Percentiles rank a stretch among this genome's conserved stretches.
These are phyloP conservation scores for Tauraco hartlaubi DNA, from an alignment of 2,797 vertebrate species.

Conservation along the genomic window DNA sequence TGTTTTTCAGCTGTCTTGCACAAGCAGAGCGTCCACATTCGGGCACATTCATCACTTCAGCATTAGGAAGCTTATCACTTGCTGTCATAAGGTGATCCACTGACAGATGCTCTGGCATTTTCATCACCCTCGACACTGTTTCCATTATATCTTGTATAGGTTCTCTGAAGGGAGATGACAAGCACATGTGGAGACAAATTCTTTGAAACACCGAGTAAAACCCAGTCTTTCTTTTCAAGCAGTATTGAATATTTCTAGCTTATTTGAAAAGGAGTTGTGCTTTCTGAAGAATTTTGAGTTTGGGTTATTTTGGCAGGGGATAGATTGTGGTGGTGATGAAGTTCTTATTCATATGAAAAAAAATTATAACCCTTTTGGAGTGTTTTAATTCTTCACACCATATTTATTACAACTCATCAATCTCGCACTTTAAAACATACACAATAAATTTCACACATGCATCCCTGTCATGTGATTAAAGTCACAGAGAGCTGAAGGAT, in stretches of 20 bases:
- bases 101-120: conserved; percentile 32
- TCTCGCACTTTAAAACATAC: neutral
- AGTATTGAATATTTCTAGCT: neutral
- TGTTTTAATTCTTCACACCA: neutral
- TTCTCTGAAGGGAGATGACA: conserved; percentile 49
- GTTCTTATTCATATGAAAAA: neutral
- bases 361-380: neutral
- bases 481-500: neutral
- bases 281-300: neutral
- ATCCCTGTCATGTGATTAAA: neutral
- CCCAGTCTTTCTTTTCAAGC: neutral
- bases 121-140: conserved; percentile 30
- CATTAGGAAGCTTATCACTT: conserved; percentile 58
- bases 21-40: conserved; percentile 23
- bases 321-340: neutral
- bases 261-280: neutral
- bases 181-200: conserved; percentile 38
- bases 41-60: conserved; percentile 42
- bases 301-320: neutral
- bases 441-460: neutral
- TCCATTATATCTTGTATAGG: conserved; percentile 38
- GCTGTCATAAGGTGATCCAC: conserved; percentile 59
- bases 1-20: conserved; percentile 59
- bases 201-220: neutral
- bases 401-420: neutral